phyloP scores from a whole-genome alignment of 1,140 invertebrate species.

The Bilobella aurantiaca region DNA sequence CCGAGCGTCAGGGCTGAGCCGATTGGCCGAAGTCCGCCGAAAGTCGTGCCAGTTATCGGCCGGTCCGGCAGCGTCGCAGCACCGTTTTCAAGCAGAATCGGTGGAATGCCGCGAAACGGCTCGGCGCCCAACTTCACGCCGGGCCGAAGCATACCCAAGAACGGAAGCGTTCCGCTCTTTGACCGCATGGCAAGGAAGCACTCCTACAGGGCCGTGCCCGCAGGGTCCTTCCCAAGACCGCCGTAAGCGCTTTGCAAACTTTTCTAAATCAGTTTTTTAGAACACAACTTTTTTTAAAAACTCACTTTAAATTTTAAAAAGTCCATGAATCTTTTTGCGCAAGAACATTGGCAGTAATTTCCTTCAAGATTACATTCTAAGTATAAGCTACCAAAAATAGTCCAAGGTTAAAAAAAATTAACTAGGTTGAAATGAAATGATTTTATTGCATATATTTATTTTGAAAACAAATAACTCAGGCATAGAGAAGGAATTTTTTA shows the following conservation, averaged over 20 bases:
- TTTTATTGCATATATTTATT: too few species aligned
- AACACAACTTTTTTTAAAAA: too few species aligned
- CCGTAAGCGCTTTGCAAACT: background rate
- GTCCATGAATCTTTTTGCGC: too few species aligned
- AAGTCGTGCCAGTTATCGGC: conserved; percentile 18
- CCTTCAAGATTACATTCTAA: too few species aligned
- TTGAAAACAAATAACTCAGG: too few species aligned
- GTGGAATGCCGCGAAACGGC: conserved; percentile 35
- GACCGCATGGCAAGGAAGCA: conserved; percentile 49
- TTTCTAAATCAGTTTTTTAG: too few species aligned
- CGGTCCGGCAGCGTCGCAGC: conserved; percentile 18
- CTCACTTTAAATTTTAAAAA: too few species aligned
- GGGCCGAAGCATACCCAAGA: conserved; percentile 55
- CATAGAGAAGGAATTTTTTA: too few species aligned
- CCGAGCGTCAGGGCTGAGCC: conserved; percentile 13
- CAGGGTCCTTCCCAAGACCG: conserved; percentile 10
- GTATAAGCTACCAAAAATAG: too few species aligned
- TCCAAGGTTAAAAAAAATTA: too few species aligned
- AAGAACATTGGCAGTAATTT: too few species aligned
- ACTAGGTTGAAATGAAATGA: too few species aligned
- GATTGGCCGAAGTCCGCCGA: conserved; percentile 3
- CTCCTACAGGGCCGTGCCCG: conserved; percentile 30
- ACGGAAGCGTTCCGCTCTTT: conserved; percentile 76
- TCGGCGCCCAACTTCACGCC: conserved; percentile 31
- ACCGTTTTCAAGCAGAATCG: conserved; percentile 4